Conservation (phyloP, 2,113 vertebrate species). For the Lophotis ruficrista region DNA sequence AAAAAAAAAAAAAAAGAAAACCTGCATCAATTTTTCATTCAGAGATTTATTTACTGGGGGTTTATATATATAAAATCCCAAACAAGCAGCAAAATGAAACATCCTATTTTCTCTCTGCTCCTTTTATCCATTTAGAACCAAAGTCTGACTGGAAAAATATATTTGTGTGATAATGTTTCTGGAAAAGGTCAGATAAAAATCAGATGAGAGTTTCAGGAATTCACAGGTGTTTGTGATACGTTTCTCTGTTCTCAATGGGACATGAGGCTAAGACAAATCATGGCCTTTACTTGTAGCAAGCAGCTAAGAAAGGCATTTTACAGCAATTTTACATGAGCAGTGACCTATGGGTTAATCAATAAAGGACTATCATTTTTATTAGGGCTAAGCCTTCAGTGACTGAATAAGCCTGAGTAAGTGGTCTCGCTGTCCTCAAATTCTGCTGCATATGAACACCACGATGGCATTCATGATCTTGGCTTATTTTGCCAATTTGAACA, state of each 20-base stretch:
- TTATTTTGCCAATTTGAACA: background rate
- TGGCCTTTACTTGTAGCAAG: background rate
- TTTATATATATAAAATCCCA: background rate
- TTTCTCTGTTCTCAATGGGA: background rate
- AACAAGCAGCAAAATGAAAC: background rate
- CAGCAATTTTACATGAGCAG: background rate
- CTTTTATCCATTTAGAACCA: background rate
- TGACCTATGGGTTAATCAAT: background rate
- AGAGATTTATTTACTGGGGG: background rate
- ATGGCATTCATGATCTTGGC: background rate
- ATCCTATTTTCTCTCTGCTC: background rate
- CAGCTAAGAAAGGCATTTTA: background rate
- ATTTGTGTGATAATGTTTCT: constrained; percentile 24
- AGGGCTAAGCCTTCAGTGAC: background rate
- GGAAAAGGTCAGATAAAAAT: constrained; percentile 46
- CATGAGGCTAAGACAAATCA: background rate
- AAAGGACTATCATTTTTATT: background rate
- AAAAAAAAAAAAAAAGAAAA: constrained; percentile 60
- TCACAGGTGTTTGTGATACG: background rate
- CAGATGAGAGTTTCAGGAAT: constrained; percentile 14
- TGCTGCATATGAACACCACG: background rate
- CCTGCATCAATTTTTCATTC: constrained; percentile 65
- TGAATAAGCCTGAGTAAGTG: background rate
- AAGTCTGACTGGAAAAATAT: background rate
- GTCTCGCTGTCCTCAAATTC: background rate